A percentile compares a stretch with the other conserved stretches of the same genome.
These are phyloP conservation scores for Cyprinodon diabolis DNA, from an alignment of 2,797 vertebrate species.

Conservation along the genomic window DNA sequence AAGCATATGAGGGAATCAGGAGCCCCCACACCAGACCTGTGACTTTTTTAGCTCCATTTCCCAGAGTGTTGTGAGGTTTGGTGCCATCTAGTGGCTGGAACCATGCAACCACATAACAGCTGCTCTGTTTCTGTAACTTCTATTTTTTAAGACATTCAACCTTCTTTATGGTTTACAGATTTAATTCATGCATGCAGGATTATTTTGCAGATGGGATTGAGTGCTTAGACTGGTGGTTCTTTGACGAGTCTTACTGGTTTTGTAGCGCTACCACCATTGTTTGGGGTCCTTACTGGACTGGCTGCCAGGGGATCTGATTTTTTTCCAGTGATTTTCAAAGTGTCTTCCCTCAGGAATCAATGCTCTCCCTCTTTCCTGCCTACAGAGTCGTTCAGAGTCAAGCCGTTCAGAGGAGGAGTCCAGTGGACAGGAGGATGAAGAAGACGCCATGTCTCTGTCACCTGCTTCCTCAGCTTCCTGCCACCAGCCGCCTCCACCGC, in stretches of 20 bases:
- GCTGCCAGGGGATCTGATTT: background rate
- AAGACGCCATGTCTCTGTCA: constrained; percentile 84
- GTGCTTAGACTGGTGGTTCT: background rate
- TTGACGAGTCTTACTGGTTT: background rate
- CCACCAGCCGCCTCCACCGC: constrained; percentile 81
- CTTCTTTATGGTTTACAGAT: background rate
- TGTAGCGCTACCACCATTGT: background rate
- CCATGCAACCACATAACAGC: background rate
- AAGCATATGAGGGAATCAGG: background rate
- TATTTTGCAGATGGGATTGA: background rate
- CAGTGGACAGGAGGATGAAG: constrained; percentile 89
- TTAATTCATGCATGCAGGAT: background rate
- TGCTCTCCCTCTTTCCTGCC: background rate
- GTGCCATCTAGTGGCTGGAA: constrained; percentile 23
- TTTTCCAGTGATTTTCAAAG: background rate
- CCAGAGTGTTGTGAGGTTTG: background rate
- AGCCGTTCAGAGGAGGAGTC: constrained; percentile 94
- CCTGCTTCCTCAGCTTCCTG: constrained; percentile 89
- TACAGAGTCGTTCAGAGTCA: constrained; percentile 88
- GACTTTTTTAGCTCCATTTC: background rate
- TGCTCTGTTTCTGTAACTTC: background rate
- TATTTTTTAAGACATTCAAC: background rate
- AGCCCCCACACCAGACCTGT: too few species aligned
- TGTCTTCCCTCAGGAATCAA: background rate
- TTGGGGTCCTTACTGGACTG: background rate